phyloP scores from a whole-genome alignment of 1,140 invertebrate species.

The Phthorimaea operculella region DNA sequence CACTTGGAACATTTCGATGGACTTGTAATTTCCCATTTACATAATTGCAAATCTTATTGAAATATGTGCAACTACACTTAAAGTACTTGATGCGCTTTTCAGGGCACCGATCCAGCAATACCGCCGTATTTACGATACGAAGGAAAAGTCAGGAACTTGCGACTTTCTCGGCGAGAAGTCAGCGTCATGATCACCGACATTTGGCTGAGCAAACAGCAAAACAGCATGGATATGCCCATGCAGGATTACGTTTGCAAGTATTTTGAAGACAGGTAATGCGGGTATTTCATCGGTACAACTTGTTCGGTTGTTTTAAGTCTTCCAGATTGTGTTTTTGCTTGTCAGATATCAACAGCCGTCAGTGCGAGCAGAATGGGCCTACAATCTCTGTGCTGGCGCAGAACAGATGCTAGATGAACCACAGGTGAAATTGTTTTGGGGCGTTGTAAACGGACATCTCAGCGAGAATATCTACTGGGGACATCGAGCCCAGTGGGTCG shows the following conservation, averaged over 20 bases:
- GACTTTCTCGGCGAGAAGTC: slow-evolving; percentile 57
- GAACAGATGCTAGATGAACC: slow-evolving; percentile 61
- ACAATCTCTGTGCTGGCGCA: slow-evolving; percentile 58
- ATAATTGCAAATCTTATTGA: not conserved
- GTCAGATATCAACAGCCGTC: slow-evolving; percentile 52
- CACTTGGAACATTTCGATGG: slow-evolving; percentile 63
- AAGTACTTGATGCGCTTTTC: not conserved
- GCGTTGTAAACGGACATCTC: slow-evolving; percentile 46
- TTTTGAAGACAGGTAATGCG: slow-evolving; percentile 50
- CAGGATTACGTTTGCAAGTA: slow-evolving; percentile 59
- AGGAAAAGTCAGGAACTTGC: slow-evolving; percentile 58
- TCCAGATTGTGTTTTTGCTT: not conserved
- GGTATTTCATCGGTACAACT: not conserved
- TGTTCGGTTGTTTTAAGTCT: no score
- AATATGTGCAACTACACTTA: not conserved
- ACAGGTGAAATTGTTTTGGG: slow-evolving; percentile 59
- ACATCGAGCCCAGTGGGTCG: slow-evolving; percentile 40
- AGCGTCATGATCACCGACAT: slow-evolving; percentile 61
- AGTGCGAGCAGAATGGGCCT: slow-evolving; percentile 60
- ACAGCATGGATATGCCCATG: slow-evolving; percentile 32
- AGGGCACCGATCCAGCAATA: slow-evolving; percentile 57
- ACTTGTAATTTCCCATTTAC: slow-evolving; percentile 31
- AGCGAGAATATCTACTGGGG: slow-evolving; percentile 57
- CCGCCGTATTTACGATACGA: slow-evolving; percentile 56
- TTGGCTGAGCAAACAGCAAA: slow-evolving; percentile 44